Conservation (phyloP, 2,797 vertebrate species). For the Dallia pectoralis region DNA sequence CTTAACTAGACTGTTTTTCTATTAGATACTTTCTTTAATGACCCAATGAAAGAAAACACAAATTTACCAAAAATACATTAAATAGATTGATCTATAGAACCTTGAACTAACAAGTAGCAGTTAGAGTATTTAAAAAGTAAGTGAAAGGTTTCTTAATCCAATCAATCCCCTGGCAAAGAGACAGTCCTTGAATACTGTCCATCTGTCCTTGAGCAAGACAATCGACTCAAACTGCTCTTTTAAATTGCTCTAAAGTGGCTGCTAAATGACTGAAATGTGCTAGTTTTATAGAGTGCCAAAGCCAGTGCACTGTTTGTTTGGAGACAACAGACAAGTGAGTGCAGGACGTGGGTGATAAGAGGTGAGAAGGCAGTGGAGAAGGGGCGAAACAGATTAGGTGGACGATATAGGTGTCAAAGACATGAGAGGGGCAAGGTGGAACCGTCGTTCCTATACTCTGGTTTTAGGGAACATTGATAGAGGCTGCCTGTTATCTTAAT, state of each 20-base stretch:
- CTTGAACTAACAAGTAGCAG: background rate
- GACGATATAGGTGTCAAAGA: constrained; percentile 63
- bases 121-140: no score
- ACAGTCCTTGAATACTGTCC: no score
- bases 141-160: no score
- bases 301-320: constrained; percentile 7
- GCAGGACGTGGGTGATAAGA: constrained; percentile 46
- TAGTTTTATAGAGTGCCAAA: background rate
- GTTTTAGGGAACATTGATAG: constrained; percentile 65
- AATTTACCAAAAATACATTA: background rate
- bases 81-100: background rate
- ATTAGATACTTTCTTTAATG: background rate
- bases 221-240: no score
- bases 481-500: constrained; percentile 76
- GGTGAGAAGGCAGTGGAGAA: constrained; percentile 48
- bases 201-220: no score
- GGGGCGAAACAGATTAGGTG: constrained; percentile 38
- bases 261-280: no score
- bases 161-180: background rate
- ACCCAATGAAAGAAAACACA: constrained; percentile 20
- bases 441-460: constrained; percentile 81
- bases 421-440: constrained; percentile 70
- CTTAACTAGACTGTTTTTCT: constrained; percentile 42
- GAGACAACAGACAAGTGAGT: background rate
- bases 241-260: no score